phyloP scores from a whole-genome alignment of 1,140 invertebrate genomes.

The Plectrocnemia conspersa region DNA sequence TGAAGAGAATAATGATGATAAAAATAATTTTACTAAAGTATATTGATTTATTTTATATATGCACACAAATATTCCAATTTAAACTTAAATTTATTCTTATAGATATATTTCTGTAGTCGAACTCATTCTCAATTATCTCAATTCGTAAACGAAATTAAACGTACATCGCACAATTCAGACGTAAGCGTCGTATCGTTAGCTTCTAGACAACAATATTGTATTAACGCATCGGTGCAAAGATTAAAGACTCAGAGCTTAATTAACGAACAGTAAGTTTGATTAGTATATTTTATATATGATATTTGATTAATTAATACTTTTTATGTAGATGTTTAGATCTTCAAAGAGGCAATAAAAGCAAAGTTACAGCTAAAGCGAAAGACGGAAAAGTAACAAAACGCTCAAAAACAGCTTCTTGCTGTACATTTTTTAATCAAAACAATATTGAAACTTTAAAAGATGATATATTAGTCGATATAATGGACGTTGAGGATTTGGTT shows the following conservation, averaged over 20 bases:
- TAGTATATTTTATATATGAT: no score
- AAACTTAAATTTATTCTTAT: conserved; percentile 39
- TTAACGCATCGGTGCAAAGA: conserved; percentile 76
- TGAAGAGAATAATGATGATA: conserved; percentile 51
- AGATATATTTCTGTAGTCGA: conserved; percentile 92
- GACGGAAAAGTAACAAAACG: conserved; percentile 62
- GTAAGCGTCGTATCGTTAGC: conserved; percentile 79
- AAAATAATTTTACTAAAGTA: conserved; percentile 30
- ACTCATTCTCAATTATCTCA: conserved; percentile 96
- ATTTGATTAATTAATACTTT: no score
- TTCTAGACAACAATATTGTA: conserved; percentile 89
- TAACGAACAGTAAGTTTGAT: conserved; percentile 70
- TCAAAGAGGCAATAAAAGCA: conserved; percentile 65
- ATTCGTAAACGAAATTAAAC: conserved; percentile 86
- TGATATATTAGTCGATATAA: conserved; percentile 63
- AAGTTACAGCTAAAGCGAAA: conserved; percentile 53
- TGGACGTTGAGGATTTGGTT: conserved; percentile 87
- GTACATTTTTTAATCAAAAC: conserved; percentile 64
- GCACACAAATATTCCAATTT: neutral
- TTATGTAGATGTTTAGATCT: conserved; percentile 75
- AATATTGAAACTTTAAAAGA: conserved; percentile 64
- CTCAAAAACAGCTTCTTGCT: conserved; percentile 54
- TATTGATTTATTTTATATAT: neutral
- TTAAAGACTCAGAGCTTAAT: conserved; percentile 77
- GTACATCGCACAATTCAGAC: conserved; percentile 69